A percentile compares a stretch with the other conserved stretches of the same genome.
These are phyloP conservation scores for Euclidia mi DNA, from an alignment of 2,888 invertebrate genomes.

Conservation along the genomic window DNA sequence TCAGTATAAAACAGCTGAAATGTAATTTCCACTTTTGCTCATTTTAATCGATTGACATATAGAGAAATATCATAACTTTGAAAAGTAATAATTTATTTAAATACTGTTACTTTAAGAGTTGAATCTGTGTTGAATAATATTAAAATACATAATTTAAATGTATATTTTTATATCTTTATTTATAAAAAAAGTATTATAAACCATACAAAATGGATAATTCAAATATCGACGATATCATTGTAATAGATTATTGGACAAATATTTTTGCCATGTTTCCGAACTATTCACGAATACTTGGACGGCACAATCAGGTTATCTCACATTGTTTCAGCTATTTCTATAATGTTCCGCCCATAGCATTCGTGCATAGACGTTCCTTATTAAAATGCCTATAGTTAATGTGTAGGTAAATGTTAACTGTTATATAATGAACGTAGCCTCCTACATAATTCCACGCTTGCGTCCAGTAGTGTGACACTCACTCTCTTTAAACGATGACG, in stretches of 20 bases:
- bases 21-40: slow-evolving; percentile 55
- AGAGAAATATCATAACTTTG: slow-evolving; percentile 47
- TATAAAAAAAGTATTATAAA: slow-evolving; percentile 82
- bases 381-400: slow-evolving; percentile 49
- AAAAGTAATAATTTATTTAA: slow-evolving; percentile 66
- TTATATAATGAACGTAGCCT: slow-evolving; percentile 70
- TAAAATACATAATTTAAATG: slow-evolving; percentile 81
- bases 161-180: slow-evolving; percentile 88
- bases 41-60: slow-evolving; percentile 55
- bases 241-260: slow-evolving; percentile 48
- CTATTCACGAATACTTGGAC: slow-evolving; percentile 49
- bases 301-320: slow-evolving; percentile 7
- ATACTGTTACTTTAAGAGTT: slow-evolving; percentile 80
- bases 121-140: slow-evolving; percentile 84
- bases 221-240: slow-evolving; percentile 68
- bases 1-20: slow-evolving; percentile 46
- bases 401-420: slow-evolving; percentile 66
- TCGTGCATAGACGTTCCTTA: slow-evolving; percentile 56
- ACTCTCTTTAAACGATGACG: slow-evolving; percentile 38
- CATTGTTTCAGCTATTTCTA: slow-evolving; percentile 12
- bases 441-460: slow-evolving; percentile 73
- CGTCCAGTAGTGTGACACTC: slow-evolving; percentile 71
- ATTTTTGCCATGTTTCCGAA: slow-evolving; percentile 41
- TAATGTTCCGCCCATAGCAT: slow-evolving; percentile 47
- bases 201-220: slow-evolving; percentile 68